Conservation (phyloP, 2,888 invertebrate genomes). For the Stomorhina lunata region DNA sequence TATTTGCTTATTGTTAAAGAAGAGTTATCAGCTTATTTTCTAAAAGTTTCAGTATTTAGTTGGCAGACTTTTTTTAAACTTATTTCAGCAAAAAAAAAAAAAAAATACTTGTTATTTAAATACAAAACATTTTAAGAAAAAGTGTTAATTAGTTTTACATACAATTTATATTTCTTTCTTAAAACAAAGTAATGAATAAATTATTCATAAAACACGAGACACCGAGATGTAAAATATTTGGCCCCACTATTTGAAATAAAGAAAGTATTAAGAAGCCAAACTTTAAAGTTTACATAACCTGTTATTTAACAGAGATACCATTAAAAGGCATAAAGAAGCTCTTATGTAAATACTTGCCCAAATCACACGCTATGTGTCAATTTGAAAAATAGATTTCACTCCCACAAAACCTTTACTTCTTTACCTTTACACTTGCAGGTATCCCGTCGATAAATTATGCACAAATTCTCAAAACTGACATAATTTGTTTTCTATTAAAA, state of each 20-base stretch:
- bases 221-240: not conserved
- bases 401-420: not conserved
- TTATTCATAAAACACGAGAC: not conserved
- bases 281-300: too few relatives aligned
- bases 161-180: not conserved
- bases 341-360: too few relatives aligned
- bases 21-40: constrained; percentile 9
- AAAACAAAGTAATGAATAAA: not conserved
- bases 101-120: constrained; percentile 32
- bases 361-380: not conserved
- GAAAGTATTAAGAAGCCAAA: not conserved
- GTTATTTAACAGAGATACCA: too few relatives aligned
- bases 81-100: not conserved
- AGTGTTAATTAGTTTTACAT: constrained; percentile 44
- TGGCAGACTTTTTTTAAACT: not conserved
- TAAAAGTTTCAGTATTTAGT: not conserved
- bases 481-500: constrained; percentile 40
- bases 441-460: not conserved
- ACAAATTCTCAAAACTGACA: constrained; percentile 44
- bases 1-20: constrained; percentile 10
- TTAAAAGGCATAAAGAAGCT: too few relatives aligned
- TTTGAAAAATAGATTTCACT: not conserved
- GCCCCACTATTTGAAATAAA: not conserved
- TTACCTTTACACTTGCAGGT: not conserved
- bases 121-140: constrained; percentile 7